phyloP scores from a whole-genome alignment of 1,140 invertebrate species.

The Cataglyphis hispanica region DNA sequence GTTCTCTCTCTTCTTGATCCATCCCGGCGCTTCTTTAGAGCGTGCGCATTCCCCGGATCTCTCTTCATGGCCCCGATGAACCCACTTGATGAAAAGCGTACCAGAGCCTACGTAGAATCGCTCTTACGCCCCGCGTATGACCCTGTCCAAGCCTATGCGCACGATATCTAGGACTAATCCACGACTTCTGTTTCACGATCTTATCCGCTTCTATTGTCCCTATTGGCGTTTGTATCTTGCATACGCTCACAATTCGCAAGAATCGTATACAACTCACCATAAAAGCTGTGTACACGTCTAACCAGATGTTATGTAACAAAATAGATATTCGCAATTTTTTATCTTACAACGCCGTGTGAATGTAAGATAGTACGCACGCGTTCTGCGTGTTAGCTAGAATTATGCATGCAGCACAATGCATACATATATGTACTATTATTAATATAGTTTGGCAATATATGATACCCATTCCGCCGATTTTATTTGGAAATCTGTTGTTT shows the following conservation, averaged over 20 bases:
- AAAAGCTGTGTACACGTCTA: conserved; percentile 19
- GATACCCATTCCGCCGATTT: background rate
- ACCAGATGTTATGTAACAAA: conserved; percentile 26
- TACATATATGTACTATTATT: conserved; percentile 16
- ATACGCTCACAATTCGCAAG: background rate
- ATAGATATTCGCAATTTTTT: background rate
- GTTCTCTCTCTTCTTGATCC: conserved; percentile 57
- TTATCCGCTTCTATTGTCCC: conserved; percentile 73
- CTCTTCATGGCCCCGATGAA: conserved; percentile 84
- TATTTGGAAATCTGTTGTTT: conserved; percentile 27
- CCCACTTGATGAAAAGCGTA: conserved; percentile 83
- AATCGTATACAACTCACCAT: conserved; percentile 1
- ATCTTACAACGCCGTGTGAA: background rate
- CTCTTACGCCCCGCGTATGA: conserved; percentile 63
- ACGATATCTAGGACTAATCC: conserved; percentile 74
- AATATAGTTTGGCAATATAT: conserved; percentile 17
- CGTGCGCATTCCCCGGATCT: conserved; percentile 80
- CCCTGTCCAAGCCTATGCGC: conserved; percentile 64
- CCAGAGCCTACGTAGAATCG: conserved; percentile 72
- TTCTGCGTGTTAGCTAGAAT: conserved; percentile 15
- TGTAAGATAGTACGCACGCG: background rate
- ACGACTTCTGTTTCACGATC: conserved; percentile 75
- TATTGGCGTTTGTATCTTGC: conserved; percentile 11
- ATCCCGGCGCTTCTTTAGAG: conserved; percentile 79
- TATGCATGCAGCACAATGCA: background rate